A percentile compares a stretch with the other conserved stretches of the same genome.
Conservation (phyloP, 2,888 invertebrate species). For the Philaethria dido region DNA sequence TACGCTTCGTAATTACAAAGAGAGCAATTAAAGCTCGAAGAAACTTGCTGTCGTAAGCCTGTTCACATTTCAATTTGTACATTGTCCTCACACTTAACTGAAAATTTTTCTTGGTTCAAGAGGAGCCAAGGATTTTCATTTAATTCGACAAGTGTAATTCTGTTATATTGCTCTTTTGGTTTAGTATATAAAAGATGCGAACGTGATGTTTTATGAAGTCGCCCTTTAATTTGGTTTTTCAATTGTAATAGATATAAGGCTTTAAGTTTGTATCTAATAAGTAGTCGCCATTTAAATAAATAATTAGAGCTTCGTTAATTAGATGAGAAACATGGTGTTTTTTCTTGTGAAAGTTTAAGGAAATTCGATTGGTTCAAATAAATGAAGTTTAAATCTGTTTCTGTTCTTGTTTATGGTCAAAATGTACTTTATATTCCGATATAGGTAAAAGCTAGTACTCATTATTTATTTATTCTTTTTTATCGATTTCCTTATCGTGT, state of each 20-base stretch:
- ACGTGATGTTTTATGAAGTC: neutral
- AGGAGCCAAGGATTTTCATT: neutral
- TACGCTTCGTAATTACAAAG: constrained; percentile 33
- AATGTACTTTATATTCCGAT: no score
- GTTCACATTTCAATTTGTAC: constrained; percentile 26
- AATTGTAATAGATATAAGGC: neutral
- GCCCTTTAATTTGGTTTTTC: neutral
- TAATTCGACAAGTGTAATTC: neutral
- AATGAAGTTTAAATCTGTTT: no score
- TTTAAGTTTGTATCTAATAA: no score
- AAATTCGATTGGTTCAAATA: no score
- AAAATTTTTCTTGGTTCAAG: constrained; percentile 2
- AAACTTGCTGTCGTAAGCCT: constrained; percentile 27
- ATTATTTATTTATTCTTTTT: no score
- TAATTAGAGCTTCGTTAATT: no score
- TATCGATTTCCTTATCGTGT: no score
- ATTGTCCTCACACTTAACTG: constrained; percentile 19
- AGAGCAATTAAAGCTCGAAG: constrained; percentile 36
- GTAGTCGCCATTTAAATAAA: no score
- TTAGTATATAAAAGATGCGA: neutral
- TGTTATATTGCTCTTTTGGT: neutral
- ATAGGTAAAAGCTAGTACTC: no score
- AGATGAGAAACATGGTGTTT: no score
- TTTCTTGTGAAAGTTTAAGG: no score
- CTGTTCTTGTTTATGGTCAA: no score